These are phyloP conservation scores for Aphis gossypii DNA, from an alignment of 1,140 invertebrate species.

Conservation along the genomic window DNA sequence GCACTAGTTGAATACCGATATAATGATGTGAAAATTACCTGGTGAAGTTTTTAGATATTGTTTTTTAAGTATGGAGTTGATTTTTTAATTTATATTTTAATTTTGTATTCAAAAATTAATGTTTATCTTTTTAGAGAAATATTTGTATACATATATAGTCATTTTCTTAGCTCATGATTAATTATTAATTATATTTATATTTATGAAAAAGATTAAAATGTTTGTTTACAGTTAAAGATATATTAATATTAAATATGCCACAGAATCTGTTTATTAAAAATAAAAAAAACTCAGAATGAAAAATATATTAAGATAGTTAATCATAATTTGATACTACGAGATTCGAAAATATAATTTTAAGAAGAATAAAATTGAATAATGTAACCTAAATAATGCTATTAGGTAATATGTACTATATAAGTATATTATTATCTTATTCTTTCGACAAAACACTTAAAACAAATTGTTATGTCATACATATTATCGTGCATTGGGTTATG, in stretches of 20 bases:
- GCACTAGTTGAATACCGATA: background rate
- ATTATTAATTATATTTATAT: background rate
- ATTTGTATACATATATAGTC: background rate
- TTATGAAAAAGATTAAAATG: background rate
- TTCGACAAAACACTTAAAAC: background rate
- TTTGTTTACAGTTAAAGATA: background rate
- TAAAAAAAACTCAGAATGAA: background rate
- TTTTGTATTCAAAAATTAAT: background rate
- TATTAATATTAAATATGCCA: background rate
- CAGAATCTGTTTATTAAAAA: background rate
- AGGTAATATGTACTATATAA: too few species aligned
- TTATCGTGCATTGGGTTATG: too few species aligned
- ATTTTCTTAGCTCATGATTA: background rate
- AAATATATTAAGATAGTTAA: background rate
- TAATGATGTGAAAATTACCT: background rate
- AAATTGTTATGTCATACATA: background rate
- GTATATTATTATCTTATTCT: too few species aligned
- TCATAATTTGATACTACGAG: background rate
- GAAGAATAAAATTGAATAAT: conserved; percentile 2
- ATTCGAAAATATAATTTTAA: background rate
- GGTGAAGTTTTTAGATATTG: background rate
- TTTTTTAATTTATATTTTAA: background rate
- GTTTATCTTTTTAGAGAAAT: background rate
- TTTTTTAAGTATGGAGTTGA: too few species aligned
- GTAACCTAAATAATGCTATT: background rate